A percentile compares a stretch with the other conserved stretches of the same genome.
Conservation (phyloP, 2,113 vertebrate genomes). For the Bos taurus region ARS-UCD2.0 NC_037333.1:13025501-13026000, state of each 20-base stretch:
- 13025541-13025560: not conserved
- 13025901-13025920: not conserved
- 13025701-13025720: not conserved
- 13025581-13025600: not conserved
- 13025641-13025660: not conserved
- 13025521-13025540: not conserved
- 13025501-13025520: not conserved
- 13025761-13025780: not conserved
- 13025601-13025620: not conserved
- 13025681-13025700: not conserved
- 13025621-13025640: not conserved
- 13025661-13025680: not conserved
- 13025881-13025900: not conserved
- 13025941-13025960: not conserved
- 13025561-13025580: no score
- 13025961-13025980: not conserved
- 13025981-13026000: not conserved
- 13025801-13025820: not conserved
- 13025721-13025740: not conserved
- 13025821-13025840: constrained; percentile 5
- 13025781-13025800: not conserved
- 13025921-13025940: not conserved
- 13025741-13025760: not conserved
- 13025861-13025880: not conserved
- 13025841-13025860: not conserved